Evolutionary conservation across 2,888 invertebrate genomes (phyloP).

Genomic region (Euspilapteryx auroguttella): DNA sequence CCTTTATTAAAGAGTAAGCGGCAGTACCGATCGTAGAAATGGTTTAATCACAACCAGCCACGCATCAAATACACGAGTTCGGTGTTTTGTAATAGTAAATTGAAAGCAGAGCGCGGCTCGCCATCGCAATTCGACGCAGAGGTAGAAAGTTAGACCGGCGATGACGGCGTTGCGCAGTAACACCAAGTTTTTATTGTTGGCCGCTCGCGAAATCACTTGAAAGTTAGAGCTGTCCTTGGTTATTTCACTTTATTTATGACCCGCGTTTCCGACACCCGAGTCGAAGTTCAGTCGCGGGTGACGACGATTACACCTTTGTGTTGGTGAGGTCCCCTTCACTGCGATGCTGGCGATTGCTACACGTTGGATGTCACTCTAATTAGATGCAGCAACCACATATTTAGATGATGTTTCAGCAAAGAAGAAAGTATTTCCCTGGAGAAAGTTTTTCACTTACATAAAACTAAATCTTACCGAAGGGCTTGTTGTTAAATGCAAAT

Average conservation of each 20-base stretch:
- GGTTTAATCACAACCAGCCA: conserved; percentile 28
- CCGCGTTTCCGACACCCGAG: conserved; percentile 49
- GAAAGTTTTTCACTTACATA: no score
- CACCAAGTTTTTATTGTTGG: conserved; percentile 56
- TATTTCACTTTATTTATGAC: conserved; percentile 58
- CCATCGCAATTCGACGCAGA: conserved; percentile 20
- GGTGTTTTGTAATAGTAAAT: conserved; percentile 47
- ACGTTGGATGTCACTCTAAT: not conserved
- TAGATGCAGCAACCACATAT: no score
- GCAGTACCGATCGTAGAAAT: conserved; percentile 8
- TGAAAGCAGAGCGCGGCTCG: conserved; percentile 36
- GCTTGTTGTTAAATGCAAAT: no score
- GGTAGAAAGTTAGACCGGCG: conserved; percentile 52
- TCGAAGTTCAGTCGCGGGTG: conserved; percentile 38
- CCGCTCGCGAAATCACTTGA: conserved; percentile 60
- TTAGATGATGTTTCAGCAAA: no score
- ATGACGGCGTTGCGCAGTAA: conserved; percentile 52
- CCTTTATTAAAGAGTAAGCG: no score
- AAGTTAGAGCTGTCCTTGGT: conserved; percentile 58
- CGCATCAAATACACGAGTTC: conserved; percentile 48
- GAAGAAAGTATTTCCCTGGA: no score
- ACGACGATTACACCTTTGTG: conserved; percentile 28
- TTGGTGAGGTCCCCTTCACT: conserved; percentile 38
- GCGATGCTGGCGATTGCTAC: conserved; percentile 13
- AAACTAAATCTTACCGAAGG: no score